A percentile compares a stretch with the other conserved stretches of the same genome.
These are phyloP conservation scores for Otolemur garnettii DNA, from an alignment of 2,113 vertebrate genomes.

Conservation along the genomic window DNA sequence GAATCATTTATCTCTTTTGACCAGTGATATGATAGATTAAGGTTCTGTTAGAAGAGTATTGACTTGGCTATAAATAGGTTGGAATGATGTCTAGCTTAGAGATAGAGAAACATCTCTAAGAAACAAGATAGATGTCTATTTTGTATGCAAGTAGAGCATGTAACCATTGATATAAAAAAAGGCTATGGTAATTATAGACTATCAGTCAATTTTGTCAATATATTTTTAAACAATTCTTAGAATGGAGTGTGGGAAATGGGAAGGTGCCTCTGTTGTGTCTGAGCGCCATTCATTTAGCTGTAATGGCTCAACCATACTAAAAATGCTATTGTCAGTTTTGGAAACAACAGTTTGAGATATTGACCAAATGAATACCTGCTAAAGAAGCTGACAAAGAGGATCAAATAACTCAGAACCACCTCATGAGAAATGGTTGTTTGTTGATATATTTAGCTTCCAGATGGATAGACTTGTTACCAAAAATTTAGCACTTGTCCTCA, in stretches of 20 bases:
- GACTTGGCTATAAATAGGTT: neutral
- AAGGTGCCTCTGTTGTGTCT: neutral
- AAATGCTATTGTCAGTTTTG: neutral
- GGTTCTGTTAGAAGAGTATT: constrained; percentile 3
- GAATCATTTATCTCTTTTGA: neutral
- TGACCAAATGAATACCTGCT: neutral
- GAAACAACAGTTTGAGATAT: neutral
- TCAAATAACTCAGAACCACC: neutral
- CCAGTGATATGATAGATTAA: neutral
- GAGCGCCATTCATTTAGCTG: constrained; percentile 11
- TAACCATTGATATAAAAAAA: neutral
- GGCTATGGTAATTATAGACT: neutral
- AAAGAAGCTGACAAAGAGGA: neutral
- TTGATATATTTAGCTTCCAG: neutral
- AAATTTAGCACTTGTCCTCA: too few species aligned
- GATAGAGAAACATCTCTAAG: neutral
- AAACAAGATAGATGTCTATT: neutral
- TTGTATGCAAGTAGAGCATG: neutral
- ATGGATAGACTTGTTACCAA: neutral
- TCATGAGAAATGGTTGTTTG: neutral
- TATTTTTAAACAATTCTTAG: constrained; percentile 8
- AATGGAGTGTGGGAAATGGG: neutral
- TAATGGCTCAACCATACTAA: neutral
- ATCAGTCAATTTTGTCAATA: neutral
- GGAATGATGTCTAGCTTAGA: neutral